A percentile compares a stretch with the other conserved stretches of the same genome.
Conservation (phyloP, 2,888 invertebrate genomes). For the Catocala nupta region DNA sequence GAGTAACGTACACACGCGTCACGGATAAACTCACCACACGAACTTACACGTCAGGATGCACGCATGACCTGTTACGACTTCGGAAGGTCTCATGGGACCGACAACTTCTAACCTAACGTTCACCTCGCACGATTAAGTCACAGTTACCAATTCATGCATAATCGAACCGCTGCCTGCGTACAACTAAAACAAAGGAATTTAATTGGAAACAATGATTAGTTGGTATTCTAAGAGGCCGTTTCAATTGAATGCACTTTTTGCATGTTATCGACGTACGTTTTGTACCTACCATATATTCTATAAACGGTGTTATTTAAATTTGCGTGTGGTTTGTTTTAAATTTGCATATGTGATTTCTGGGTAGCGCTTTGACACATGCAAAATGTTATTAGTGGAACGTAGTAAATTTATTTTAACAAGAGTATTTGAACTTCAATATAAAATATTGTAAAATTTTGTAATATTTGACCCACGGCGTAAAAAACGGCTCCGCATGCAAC, state of each 20-base stretch:
- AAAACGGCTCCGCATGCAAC: neutral
- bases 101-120: constrained; percentile 18
- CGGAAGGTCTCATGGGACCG: constrained; percentile 24
- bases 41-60: constrained; percentile 47
- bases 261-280: constrained; percentile 33
- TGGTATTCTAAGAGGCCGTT: constrained; percentile 36
- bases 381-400: constrained; percentile 10
- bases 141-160: constrained; percentile 17
- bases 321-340: constrained; percentile 27
- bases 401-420: constrained; percentile 5
- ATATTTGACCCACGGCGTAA: neutral
- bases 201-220: constrained; percentile 30
- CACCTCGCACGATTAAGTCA: constrained; percentile 4
- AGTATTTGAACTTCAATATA: neutral
- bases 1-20: constrained; percentile 57
- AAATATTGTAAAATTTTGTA: neutral
- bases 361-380: constrained; percentile 10
- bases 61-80: constrained; percentile 29
- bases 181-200: constrained; percentile 33
- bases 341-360: constrained; percentile 29
- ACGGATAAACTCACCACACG: constrained; percentile 40
- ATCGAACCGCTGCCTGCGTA: constrained; percentile 16
- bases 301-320: constrained; percentile 28
- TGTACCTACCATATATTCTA: constrained; percentile 26
- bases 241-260: constrained; percentile 40